These are phyloP conservation scores for Rhinoraja longicauda DNA, from an alignment of 2,797 vertebrate species.

Conservation along the genomic window DNA sequence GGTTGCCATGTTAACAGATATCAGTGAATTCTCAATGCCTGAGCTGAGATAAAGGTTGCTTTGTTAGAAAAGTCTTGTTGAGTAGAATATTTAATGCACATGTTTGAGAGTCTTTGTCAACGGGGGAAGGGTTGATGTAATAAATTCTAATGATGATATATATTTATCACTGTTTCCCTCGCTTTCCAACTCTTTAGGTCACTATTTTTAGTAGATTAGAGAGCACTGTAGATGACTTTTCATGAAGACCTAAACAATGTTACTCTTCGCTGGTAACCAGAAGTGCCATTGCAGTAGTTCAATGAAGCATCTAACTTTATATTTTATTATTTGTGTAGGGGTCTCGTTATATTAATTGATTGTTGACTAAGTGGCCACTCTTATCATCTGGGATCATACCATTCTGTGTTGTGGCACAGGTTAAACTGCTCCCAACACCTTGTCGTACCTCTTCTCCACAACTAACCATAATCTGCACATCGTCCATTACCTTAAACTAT, in stretches of 20 bases:
- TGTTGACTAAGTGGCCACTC: not conserved
- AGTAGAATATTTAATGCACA: not conserved
- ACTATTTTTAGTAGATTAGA: not conserved
- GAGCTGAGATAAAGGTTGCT: not conserved
- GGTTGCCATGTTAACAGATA: slow-evolving; percentile 6
- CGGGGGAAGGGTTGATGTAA: not conserved
- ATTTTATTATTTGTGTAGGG: not conserved
- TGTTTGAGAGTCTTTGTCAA: not conserved
- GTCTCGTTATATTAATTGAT: not conserved
- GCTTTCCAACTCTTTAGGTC: not conserved
- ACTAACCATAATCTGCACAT: not conserved
- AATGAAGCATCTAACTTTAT: not conserved
- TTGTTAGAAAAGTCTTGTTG: not conserved
- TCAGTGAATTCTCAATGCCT: not conserved
- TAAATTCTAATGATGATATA: not conserved
- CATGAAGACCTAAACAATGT: not conserved
- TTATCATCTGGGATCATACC: not conserved
- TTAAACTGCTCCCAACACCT: not conserved
- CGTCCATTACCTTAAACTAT: not conserved
- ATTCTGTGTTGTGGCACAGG: not conserved
- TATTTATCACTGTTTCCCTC: not conserved
- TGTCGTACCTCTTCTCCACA: not conserved
- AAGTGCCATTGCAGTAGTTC: not conserved
- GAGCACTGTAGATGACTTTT: not conserved
- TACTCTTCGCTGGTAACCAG: not conserved